A percentile compares a stretch with the other conserved stretches of the same genome.
These are phyloP conservation scores for Phenganax stokvisi DNA, from an alignment of 92 coral and sea anemone genomes.

Conservation along the genomic window DNA sequence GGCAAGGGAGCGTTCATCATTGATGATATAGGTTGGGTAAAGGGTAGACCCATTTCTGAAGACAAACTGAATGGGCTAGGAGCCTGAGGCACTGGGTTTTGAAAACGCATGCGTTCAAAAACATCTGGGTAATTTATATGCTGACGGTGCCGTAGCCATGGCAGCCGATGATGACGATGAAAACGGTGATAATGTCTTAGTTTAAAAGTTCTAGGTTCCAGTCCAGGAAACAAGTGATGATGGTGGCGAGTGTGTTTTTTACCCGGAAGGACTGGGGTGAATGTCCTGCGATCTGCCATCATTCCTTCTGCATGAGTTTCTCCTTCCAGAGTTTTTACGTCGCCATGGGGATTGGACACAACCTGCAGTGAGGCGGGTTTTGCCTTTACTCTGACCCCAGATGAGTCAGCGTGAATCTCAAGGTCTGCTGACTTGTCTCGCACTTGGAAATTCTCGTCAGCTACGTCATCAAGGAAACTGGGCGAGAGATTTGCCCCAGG, in stretches of 20 bases:
- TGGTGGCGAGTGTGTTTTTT: slow-evolving; percentile 19
- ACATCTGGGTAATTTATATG: slow-evolving; percentile 32
- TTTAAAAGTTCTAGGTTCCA: not conserved
- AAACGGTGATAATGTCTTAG: slow-evolving; percentile 41
- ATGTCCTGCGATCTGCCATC: slow-evolving; percentile 26
- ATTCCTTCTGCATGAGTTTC: slow-evolving; percentile 23
- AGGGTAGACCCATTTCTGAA: slow-evolving; percentile 16
- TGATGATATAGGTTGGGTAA: slow-evolving; percentile 31
- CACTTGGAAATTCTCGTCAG: slow-evolving; percentile 64
- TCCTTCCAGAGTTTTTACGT: slow-evolving; percentile 21
- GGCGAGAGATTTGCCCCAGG: slow-evolving; percentile 3
- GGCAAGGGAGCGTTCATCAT: slow-evolving; percentile 37
- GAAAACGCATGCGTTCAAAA: slow-evolving; percentile 35
- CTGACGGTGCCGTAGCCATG: slow-evolving; percentile 56
- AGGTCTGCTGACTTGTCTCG: slow-evolving; percentile 97
- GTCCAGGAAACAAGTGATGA: not conserved
- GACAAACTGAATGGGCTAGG: slow-evolving; percentile 11
- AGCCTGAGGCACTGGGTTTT: slow-evolving; percentile 18
- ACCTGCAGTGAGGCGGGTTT: slow-evolving; percentile 99
- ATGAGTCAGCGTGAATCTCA: slow-evolving; percentile 96
- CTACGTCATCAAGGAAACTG: slow-evolving; percentile 15
- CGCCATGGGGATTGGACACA: slow-evolving; percentile 86
- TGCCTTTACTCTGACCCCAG: slow-evolving; percentile 95
- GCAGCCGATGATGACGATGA: slow-evolving; percentile 68
- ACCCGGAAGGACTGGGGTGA: slow-evolving; percentile 23